Conservation (phyloP, 1,140 invertebrate species). For the Ceratosolen fusciceps region DNA sequence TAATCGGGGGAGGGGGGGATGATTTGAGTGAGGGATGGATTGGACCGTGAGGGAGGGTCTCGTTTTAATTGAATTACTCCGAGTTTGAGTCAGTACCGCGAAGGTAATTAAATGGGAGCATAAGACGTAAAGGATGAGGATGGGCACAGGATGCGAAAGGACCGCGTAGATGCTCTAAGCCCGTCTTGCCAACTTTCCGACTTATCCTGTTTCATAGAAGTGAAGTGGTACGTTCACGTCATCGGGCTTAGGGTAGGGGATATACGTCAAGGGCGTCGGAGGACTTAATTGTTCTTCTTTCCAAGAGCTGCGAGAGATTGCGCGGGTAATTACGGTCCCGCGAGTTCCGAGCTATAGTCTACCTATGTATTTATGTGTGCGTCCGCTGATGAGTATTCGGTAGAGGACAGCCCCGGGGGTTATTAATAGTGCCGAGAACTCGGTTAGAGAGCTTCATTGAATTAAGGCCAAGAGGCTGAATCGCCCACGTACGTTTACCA, state of each 20-base stretch:
- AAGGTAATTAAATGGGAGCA: not conserved
- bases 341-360: not conserved
- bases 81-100: no score
- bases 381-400: not conserved
- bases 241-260: not conserved
- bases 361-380: not conserved
- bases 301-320: not conserved
- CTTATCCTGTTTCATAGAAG: not conserved
- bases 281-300: slow-evolving; percentile 29
- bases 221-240: not conserved
- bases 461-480: no score
- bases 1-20: no score
- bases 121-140: not conserved
- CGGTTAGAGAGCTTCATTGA: not conserved
- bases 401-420: not conserved
- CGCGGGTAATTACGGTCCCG: not conserved
- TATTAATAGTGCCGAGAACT: slow-evolving; percentile 8
- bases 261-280: not conserved
- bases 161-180: not conserved
- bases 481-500: no score
- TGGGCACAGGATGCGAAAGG: not conserved
- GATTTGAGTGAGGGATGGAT: no score
- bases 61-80: no score
- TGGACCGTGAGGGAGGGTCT: no score
- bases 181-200: slow-evolving; percentile 1